Evolutionary conservation across 1,140 invertebrate genomes (phyloP).

Genomic region (Ptiloglossa arizonensis): DNA sequence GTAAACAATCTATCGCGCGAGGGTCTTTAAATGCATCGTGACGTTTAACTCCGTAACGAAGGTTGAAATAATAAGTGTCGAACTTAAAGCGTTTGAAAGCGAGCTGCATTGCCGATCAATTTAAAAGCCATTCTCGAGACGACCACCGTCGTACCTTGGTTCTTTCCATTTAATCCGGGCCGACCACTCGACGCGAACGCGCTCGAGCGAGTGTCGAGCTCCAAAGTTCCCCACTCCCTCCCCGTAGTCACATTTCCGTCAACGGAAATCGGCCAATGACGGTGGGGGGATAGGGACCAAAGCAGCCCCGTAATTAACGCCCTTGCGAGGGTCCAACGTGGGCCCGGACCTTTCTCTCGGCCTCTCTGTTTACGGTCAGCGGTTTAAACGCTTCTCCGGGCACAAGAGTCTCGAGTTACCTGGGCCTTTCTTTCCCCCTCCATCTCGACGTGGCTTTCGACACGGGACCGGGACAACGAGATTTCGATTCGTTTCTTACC

Average conservation of each 20-base stretch:
- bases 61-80: conserved; percentile 2
- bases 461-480: neutral
- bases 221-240: neutral
- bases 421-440: neutral
- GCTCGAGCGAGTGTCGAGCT: conserved; percentile 2
- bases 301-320: conserved; percentile 64
- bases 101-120: conserved; percentile 18
- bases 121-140: conserved; percentile 18
- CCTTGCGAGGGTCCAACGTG: conserved; percentile 45
- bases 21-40: neutral
- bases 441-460: neutral
- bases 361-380: conserved; percentile 65
- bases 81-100: neutral
- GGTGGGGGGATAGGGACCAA: conserved; percentile 41
- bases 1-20: neutral
- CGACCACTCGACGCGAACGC: conserved; percentile 2
- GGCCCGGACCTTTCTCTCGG: conserved; percentile 30
- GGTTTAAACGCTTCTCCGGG: conserved; percentile 61
- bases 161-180: conserved; percentile 21
- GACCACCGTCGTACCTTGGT: conserved; percentile 2
- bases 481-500: conserved; percentile 1
- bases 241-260: conserved; percentile 5
- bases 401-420: conserved; percentile 63
- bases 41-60: neutral
- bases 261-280: conserved; percentile 53